These are phyloP conservation scores for Crossoptilon crossoptilon DNA, from an alignment of 2,797 vertebrate species.

Conservation along the genomic window DNA sequence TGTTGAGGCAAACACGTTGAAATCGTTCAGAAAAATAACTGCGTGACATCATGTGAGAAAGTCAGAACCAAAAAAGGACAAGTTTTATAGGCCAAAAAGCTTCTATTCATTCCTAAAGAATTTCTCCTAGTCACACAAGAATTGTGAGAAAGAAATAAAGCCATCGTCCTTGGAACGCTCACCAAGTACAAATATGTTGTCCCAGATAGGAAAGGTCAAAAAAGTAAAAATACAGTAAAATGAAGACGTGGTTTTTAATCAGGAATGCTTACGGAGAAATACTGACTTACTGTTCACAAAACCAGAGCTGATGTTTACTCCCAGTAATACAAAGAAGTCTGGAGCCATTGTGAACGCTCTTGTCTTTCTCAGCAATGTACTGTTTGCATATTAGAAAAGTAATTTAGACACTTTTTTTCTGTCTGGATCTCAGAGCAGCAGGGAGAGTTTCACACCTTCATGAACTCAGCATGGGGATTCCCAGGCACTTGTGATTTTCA, in stretches of 20 bases:
- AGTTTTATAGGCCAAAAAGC: constrained; percentile 37
- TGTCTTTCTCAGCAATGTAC: not conserved
- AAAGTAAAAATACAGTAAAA: not conserved
- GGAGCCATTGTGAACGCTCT: not conserved
- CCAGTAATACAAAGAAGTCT: not conserved
- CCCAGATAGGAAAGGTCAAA: constrained; percentile 28
- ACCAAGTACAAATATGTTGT: constrained; percentile 28
- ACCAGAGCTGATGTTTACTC: not conserved
- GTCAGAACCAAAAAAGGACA: constrained; percentile 71
- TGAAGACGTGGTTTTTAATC: not conserved
- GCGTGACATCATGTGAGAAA: constrained; percentile 68
- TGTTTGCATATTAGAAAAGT: not conserved
- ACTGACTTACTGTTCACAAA: not conserved
- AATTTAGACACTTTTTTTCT: not conserved
- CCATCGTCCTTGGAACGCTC: constrained; percentile 5
- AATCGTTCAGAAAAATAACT: constrained; percentile 70
- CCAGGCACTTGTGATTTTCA: not conserved
- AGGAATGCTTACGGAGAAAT: constrained; percentile 23
- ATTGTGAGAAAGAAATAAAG: constrained; percentile 36
- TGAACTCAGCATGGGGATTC: not conserved
- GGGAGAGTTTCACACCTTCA: not conserved
- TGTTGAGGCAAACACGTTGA: constrained; percentile 61
- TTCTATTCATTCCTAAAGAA: constrained; percentile 69
- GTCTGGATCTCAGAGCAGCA: not conserved
- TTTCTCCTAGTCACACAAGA: constrained; percentile 33